phyloP scores from a whole-genome alignment of 1,140 invertebrate species.

The Aphidius ervi region DNA sequence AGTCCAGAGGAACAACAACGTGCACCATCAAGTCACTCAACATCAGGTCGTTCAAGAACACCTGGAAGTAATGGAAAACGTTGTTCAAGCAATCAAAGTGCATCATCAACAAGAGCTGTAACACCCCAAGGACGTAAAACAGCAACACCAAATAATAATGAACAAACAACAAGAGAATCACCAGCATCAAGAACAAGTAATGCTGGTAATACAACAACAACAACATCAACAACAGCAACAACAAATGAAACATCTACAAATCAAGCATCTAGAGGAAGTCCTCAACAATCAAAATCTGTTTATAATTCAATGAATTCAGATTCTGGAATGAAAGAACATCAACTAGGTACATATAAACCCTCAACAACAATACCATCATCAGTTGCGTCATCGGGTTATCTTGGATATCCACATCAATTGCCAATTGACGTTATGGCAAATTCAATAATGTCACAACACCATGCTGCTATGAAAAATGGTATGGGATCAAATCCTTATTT shows the following conservation, averaged over 20 bases:
- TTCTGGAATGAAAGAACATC: constrained; percentile 62
- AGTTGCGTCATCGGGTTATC: constrained; percentile 48
- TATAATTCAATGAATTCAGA: constrained; percentile 50
- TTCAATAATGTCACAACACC: constrained; percentile 67
- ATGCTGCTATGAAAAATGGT: constrained; percentile 62
- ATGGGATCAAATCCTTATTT: constrained; percentile 66
- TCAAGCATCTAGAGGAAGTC: constrained; percentile 29
- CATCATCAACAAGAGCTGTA: constrained; percentile 57
- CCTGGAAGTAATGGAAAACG: constrained; percentile 49
- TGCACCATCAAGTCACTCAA: constrained; percentile 39
- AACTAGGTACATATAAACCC: constrained; percentile 62
- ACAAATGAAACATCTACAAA: background rate
- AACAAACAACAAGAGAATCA: constrained; percentile 43
- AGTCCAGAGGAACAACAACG: constrained; percentile 39
- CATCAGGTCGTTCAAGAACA: constrained; percentile 40
- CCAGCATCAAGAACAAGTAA: constrained; percentile 42
- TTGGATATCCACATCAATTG: constrained; percentile 56
- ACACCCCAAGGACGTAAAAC: constrained; percentile 58
- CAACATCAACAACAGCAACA: constrained; percentile 7
- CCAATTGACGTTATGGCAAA: constrained; percentile 70
- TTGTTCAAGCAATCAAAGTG: constrained; percentile 63
- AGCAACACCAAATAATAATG: constrained; percentile 43
- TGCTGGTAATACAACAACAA: constrained; percentile 26
- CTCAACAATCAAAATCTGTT: constrained; percentile 54
- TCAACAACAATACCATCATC: constrained; percentile 53